phyloP scores from a whole-genome alignment of 2,888 invertebrate species.

The Drosophila maculinotata region DNA sequence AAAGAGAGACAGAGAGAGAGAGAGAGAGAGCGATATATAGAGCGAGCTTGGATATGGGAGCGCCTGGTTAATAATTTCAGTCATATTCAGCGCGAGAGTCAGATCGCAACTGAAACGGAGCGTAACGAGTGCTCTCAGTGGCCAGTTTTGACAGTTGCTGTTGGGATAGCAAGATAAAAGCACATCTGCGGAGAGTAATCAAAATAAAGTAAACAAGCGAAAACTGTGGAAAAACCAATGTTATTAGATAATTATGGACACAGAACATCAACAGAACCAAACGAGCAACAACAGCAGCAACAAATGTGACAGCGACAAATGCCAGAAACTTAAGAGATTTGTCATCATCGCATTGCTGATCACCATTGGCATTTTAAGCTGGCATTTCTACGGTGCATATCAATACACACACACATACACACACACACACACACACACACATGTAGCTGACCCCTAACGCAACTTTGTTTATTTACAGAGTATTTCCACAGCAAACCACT shows the following conservation, averaged over 20 bases:
- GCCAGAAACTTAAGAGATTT: slow-evolving; percentile 74
- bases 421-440: neutral
- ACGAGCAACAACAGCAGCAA: slow-evolving; percentile 38
- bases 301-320: slow-evolving; percentile 65
- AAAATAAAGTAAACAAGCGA: slow-evolving; percentile 32
- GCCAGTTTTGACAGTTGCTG: slow-evolving; percentile 37
- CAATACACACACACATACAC: neutral
- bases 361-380: slow-evolving; percentile 71
- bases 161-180: slow-evolving; percentile 42
- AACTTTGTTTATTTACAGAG: slow-evolving; percentile 50
- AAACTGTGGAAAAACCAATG: slow-evolving; percentile 42
- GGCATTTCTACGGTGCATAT: slow-evolving; percentile 80
- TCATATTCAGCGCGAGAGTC: slow-evolving; percentile 57
- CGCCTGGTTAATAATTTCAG: slow-evolving; percentile 12
- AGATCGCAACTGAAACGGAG: slow-evolving; percentile 41
- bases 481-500: slow-evolving; percentile 76
- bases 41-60: slow-evolving; percentile 26
- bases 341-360: slow-evolving; percentile 67
- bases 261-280: slow-evolving; percentile 35
- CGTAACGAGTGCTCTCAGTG: slow-evolving; percentile 24
- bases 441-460: too few species aligned
- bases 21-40: slow-evolving; percentile 9
- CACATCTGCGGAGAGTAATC: slow-evolving; percentile 15
- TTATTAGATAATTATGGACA: slow-evolving; percentile 61
- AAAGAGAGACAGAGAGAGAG: slow-evolving; percentile 27